Evolutionary conservation across 2,888 invertebrate species (phyloP).

Genomic region (Ischnus inquisitorius): DNA sequence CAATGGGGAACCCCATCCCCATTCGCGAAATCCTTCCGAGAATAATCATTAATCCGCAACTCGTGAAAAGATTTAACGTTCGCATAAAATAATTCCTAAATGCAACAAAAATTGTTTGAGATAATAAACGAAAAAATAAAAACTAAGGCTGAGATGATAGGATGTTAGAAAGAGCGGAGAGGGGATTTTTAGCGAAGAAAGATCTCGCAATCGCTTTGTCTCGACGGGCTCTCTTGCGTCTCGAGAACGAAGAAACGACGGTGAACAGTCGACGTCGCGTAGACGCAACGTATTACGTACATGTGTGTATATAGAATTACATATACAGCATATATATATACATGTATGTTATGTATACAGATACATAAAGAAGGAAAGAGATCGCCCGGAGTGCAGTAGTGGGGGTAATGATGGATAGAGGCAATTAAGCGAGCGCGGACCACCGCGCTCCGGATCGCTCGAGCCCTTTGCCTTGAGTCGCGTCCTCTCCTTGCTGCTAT

Average conservation of each 20-base stretch:
- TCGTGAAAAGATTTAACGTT: conserved; percentile 67
- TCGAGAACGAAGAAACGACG: conserved; percentile 31
- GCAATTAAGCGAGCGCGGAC: conserved; percentile 78
- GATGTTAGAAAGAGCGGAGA: not conserved
- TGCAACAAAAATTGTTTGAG: conserved; percentile 70
- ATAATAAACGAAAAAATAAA: conserved; percentile 5
- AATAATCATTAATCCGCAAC: conserved; percentile 73
- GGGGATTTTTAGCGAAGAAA: conserved; percentile 7
- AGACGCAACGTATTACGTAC: not conserved
- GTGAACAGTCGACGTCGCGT: conserved; percentile 4
- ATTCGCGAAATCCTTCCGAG: conserved; percentile 70
- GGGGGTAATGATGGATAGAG: conserved; percentile 79
- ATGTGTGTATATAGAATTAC: not conserved
- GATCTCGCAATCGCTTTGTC: conserved; percentile 55
- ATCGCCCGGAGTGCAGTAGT: conserved; percentile 47
- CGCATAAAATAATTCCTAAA: conserved; percentile 74
- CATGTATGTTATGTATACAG: not conserved
- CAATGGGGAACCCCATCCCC: conserved; percentile 59
- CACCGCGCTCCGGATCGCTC: conserved; percentile 76
- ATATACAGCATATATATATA: not conserved
- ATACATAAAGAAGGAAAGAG: conserved; percentile 53
- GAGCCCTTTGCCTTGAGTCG: conserved; percentile 65
- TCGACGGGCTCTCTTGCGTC: conserved; percentile 29
- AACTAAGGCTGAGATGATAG: not conserved
- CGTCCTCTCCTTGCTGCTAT: conserved; percentile 49